phyloP scores from a whole-genome alignment of 2,888 invertebrate species.

The Mellilla xanthometata region DNA sequence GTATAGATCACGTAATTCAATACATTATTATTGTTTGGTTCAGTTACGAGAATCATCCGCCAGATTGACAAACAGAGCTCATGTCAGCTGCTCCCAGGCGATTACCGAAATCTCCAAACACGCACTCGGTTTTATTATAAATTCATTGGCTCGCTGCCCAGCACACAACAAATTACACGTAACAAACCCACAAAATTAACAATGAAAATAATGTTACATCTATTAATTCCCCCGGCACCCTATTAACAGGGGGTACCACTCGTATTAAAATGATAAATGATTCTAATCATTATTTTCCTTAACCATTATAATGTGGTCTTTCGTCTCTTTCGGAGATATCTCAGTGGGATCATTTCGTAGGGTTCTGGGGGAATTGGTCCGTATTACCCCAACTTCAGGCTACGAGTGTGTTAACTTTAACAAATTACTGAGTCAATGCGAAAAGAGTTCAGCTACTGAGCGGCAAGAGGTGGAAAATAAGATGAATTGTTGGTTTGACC shows the following conservation, averaged over 20 bases:
- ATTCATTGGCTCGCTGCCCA: constrained; percentile 45
- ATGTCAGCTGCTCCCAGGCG: constrained; percentile 19
- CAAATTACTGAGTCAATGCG: constrained; percentile 72
- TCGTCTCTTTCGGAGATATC: constrained; percentile 10
- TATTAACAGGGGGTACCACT: constrained; percentile 72
- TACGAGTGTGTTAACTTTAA: constrained; percentile 73
- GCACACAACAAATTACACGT: constrained; percentile 48
- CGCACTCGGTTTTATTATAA: constrained; percentile 38
- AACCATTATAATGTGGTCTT: constrained; percentile 36
- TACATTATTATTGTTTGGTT: too few species aligned
- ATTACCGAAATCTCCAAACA: constrained; percentile 24
- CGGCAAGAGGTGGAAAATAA: constrained; percentile 52
- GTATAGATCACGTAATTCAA: too few species aligned
- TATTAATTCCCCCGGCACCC: constrained; percentile 74
- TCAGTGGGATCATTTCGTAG: constrained; percentile 17
- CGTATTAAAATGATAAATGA: constrained; percentile 81
- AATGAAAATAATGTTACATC: constrained; percentile 74
- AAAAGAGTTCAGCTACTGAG: constrained; percentile 61
- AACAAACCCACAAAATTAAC: constrained; percentile 70
- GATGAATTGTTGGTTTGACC: constrained; percentile 69
- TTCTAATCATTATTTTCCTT: constrained; percentile 68
- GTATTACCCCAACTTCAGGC: constrained; percentile 60
- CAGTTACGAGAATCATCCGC: too few species aligned
- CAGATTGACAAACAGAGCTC: constrained; percentile 15
- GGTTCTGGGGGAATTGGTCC: constrained; percentile 47